These are phyloP conservation scores for Donacobius atricapilla DNA, from an alignment of 2,113 vertebrate species.

Conservation along the genomic window DNA sequence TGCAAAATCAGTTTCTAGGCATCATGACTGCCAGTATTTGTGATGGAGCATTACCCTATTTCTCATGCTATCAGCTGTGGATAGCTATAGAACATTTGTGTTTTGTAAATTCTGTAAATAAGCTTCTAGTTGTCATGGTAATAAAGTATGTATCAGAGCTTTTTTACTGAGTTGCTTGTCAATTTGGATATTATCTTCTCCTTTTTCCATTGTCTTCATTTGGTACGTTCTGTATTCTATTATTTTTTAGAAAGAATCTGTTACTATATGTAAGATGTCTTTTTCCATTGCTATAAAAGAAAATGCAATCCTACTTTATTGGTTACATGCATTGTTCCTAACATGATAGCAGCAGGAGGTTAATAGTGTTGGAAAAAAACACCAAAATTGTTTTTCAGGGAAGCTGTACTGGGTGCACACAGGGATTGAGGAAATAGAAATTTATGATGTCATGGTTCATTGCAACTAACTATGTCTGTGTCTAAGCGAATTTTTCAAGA, in stretches of 20 bases:
- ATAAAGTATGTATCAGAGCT: conserved; percentile 61
- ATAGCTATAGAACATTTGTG: conserved; percentile 55
- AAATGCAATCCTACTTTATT: conserved; percentile 17
- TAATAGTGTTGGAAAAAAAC: neutral
- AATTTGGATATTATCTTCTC: conserved; percentile 51
- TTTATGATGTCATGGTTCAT: conserved; percentile 40
- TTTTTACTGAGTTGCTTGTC: conserved; percentile 64
- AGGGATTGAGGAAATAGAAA: conserved; percentile 7
- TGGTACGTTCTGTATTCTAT: conserved; percentile 33
- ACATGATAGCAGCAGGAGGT: neutral
- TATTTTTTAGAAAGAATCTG: conserved; percentile 23
- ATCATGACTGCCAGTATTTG: conserved; percentile 47
- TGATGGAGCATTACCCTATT: conserved; percentile 40
- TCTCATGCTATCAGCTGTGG: conserved; percentile 42
- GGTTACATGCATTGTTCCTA: conserved; percentile 20
- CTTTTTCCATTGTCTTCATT: conserved; percentile 9
- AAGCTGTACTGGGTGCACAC: neutral
- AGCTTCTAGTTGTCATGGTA: conserved; percentile 65
- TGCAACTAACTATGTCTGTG: conserved; percentile 52
- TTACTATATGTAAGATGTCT: conserved; percentile 42
- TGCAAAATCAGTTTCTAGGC: conserved; percentile 23
- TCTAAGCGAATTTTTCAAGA: conserved; percentile 60
- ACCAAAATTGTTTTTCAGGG: neutral
- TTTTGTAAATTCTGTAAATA: conserved; percentile 66
- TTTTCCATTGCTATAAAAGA: conserved; percentile 39